Base-by-base conservation (phyloP, 2,113 vertebrate genomes). In the Copsychus sechellarum region DNA sequence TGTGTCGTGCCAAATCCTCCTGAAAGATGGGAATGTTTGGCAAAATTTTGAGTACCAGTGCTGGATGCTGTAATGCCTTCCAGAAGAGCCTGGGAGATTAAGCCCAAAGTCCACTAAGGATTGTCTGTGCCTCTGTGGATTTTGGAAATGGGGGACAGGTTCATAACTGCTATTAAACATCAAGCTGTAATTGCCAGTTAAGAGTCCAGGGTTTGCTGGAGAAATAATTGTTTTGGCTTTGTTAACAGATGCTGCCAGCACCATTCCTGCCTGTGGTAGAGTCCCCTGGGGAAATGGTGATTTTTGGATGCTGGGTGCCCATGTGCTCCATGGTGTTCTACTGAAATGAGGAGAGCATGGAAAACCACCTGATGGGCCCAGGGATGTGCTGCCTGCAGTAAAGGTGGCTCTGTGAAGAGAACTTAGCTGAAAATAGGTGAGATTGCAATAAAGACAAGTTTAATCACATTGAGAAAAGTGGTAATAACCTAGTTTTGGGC, bases 401-500 rank as follows among this genome's bases (percentile, higher is more conserved):
- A 31, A 51, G 1, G 1, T 47, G 43, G 56, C 22, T 18, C 47
- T 74, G 33, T 56, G 48, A 42, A 23, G 33, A n/a, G 12, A 57
- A 6, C 71, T 43, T 72, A 60, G 61, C 81, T 58, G 57, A 69
- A 74, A 88, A 80, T 3, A 25, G 61, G 51, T 60, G 73, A 92
- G 78, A 57, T 2, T 50, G 36, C 78, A 86, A 11, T 47, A 87
- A 73, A 84, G 50, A 57, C 24, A 81, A 86, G 43, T 40, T 81
- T 96, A 95, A 96, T 88, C 76, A 69, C 74, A 74, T 20, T 56
- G 76, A 92, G 72, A 57, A 86, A 93, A 92, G 31, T 1, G 0
- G 56, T 83, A 78, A 70, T 81, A 95, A 94, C 81, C 92, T 86
- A 90, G 70, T 95, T 95, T 94, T 74, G 62, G 47, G 67, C 33